phyloP scores from a whole-genome alignment of 2,797 vertebrate genomes.

The Capromys pilorides region DNA sequence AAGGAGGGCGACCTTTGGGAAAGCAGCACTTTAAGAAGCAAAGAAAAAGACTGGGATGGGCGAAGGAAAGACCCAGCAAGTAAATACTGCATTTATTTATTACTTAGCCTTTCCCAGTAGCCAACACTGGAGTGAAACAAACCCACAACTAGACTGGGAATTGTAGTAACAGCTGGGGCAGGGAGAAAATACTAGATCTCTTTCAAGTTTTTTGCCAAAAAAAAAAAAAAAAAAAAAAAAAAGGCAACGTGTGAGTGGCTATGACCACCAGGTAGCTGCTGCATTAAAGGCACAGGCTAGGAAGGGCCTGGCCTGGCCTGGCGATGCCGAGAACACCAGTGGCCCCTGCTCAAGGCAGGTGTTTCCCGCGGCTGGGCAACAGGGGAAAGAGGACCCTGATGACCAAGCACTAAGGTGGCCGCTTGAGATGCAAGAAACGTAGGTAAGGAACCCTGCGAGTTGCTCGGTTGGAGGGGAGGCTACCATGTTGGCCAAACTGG shows the following conservation, averaged over 20 bases:
- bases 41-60: not conserved
- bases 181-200: not conserved
- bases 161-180: not conserved
- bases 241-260: not conserved
- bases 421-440: not conserved
- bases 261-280: not conserved
- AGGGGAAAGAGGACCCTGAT: conserved; percentile 48
- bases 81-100: not conserved
- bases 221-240: not conserved
- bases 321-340: not conserved
- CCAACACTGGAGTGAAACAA: not conserved
- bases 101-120: not conserved
- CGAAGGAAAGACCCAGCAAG: not conserved
- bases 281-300: not conserved
- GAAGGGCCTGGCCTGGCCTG: not conserved
- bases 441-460: not conserved
- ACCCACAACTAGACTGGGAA: not conserved
- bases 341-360: not conserved
- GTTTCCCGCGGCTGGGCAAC: not conserved
- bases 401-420: conserved; percentile 67
- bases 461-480: not conserved
- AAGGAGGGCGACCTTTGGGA: not conserved
- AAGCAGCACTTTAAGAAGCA: not conserved
- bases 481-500: conserved; percentile 16
- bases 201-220: conserved; percentile 47